These are phyloP conservation scores for Xylota segnis DNA, from an alignment of 2,888 invertebrate species.

Conservation along the genomic window DNA sequence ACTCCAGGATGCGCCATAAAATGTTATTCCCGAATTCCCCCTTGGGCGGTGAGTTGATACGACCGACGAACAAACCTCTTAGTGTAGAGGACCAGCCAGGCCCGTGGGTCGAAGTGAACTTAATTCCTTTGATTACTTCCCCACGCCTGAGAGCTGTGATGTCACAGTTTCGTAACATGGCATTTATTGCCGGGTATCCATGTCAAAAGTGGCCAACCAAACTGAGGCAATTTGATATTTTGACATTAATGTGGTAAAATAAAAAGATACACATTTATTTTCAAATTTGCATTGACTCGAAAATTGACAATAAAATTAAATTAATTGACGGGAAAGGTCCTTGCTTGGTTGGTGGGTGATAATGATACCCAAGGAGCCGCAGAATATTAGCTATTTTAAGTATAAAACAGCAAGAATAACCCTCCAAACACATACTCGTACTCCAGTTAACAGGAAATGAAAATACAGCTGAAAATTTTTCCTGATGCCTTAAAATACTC, in stretches of 20 bases:
- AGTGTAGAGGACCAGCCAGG: neutral
- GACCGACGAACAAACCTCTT: too few relatives aligned
- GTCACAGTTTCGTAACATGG: constrained; percentile 12
- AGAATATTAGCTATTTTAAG: neutral
- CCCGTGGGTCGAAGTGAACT: constrained; percentile 30
- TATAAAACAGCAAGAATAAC: neutral
- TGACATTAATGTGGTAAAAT: constrained; percentile 3
- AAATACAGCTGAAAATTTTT: constrained; percentile 7
- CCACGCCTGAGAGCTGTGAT: constrained; percentile 14
- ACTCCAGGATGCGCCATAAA: constrained; percentile 33
- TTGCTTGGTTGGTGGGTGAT: neutral
- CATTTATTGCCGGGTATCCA: constrained; percentile 6
- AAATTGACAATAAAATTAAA: neutral
- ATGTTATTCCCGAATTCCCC: constrained; percentile 45
- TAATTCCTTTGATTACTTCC: constrained; percentile 51
- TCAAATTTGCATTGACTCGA: neutral
- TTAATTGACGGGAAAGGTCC: neutral
- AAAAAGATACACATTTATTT: neutral
- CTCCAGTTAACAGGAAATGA: neutral
- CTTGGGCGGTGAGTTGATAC: constrained; percentile 7
- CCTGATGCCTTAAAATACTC: neutral
- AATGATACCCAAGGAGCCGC: neutral
- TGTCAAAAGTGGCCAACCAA: neutral
- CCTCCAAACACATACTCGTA: neutral
- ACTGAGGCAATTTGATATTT: neutral